Percentiles rank a stretch among this genome's conserved stretches.
Evolutionary conservation across 2,888 invertebrate genomes (phyloP).

Genomic region (Ecdyonurus torrentis): DNA sequence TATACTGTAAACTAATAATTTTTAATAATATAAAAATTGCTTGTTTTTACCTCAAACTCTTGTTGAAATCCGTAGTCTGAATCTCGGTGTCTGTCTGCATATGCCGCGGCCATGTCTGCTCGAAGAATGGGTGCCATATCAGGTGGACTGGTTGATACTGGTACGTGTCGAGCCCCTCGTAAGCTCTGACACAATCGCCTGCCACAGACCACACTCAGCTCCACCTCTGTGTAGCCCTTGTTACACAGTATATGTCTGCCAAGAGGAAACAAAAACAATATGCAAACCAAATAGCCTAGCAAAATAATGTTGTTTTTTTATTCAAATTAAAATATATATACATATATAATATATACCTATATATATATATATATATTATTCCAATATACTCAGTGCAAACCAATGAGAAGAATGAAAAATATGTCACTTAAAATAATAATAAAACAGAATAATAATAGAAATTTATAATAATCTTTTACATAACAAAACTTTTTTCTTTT

Average conservation of each 20-base stretch:
- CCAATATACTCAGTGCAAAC: too few species aligned
- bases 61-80: slow-evolving; percentile 83
- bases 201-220: slow-evolving; percentile 12
- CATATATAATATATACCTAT: too few species aligned
- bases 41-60: slow-evolving; percentile 54
- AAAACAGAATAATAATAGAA: too few species aligned
- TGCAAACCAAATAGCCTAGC: background rate
- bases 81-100: slow-evolving; percentile 65
- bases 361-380: too few species aligned
- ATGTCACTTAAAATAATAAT: too few species aligned
- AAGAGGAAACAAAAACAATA: background rate
- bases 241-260: background rate
- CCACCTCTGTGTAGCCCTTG: slow-evolving; percentile 2
- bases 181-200: slow-evolving; percentile 46
- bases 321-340: too few species aligned
- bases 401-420: too few species aligned
- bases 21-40: too few species aligned
- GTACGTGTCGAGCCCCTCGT: slow-evolving; percentile 35
- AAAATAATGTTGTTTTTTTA: too few species aligned
- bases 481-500: too few species aligned
- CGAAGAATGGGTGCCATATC: slow-evolving; percentile 67
- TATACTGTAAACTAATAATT: too few species aligned
- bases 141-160: slow-evolving; percentile 49
- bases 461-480: too few species aligned
- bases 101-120: slow-evolving; percentile 55